Conservation (phyloP, 2,888 invertebrate genomes). For the Leucoma salicis region DNA sequence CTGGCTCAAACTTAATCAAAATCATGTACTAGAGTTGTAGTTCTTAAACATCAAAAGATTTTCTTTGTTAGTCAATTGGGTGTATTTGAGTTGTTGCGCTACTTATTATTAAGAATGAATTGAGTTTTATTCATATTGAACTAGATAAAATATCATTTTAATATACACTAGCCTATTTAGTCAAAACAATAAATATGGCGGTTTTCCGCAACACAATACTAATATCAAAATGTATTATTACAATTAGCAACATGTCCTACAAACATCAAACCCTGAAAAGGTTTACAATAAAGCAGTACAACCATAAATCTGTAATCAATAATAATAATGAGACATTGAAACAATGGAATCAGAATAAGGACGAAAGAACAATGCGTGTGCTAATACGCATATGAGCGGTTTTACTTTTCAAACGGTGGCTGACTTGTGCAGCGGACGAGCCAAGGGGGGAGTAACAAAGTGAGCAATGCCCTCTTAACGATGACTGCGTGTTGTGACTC, state of each 20-base stretch:
- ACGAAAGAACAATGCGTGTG: conserved; percentile 67
- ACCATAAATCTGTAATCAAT: conserved; percentile 70
- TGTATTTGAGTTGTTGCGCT: too few relatives aligned
- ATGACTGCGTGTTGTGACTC: conserved; percentile 72
- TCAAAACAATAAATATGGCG: conserved; percentile 31
- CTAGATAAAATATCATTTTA: too few relatives aligned
- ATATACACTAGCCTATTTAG: too few relatives aligned
- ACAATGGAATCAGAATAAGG: conserved; percentile 75
- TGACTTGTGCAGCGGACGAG: conserved; percentile 57
- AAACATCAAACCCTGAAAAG: conserved; percentile 48
- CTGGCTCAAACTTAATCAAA: too few relatives aligned
- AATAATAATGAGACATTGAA: conserved; percentile 52
- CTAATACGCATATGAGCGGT: conserved; percentile 58
- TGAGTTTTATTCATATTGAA: too few relatives aligned
- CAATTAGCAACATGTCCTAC: conserved; percentile 30
- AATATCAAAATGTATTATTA: conserved; percentile 21
- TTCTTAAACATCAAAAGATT: too few relatives aligned
- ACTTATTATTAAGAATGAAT: too few relatives aligned
- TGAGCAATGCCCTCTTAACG: conserved; percentile 81
- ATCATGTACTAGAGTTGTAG: too few relatives aligned
- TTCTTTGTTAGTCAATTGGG: too few relatives aligned
- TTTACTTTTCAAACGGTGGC: conserved; percentile 56
- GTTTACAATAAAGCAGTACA: conserved; percentile 57
- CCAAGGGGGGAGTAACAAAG: conserved; percentile 64
- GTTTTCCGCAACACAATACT: conserved; percentile 37